Percentiles rank a stretch among this genome's conserved stretches.
These are phyloP conservation scores for Hestina assimilis DNA, from an alignment of 1,140 invertebrate genomes.

Conservation along the genomic window DNA sequence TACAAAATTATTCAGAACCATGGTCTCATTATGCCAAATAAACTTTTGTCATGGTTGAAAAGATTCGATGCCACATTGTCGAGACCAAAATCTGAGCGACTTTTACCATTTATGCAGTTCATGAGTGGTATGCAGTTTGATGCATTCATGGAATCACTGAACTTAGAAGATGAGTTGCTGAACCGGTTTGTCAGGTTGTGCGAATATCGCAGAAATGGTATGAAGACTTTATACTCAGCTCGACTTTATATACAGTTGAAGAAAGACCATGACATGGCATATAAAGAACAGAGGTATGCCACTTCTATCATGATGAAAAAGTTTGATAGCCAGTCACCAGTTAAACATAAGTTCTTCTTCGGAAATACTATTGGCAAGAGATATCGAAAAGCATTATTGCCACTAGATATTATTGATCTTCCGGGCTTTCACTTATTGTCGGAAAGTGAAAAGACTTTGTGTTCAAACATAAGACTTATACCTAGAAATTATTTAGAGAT, in stretches of 20 bases:
- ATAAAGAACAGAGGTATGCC: conserved; percentile 77
- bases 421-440: conserved; percentile 89
- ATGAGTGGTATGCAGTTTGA: conserved; percentile 87
- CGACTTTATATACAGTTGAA: conserved; percentile 83
- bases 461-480: conserved; percentile 85
- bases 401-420: conserved; percentile 87
- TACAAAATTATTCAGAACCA: conserved; percentile 87
- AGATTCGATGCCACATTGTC: conserved; percentile 83
- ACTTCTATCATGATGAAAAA: conserved; percentile 62
- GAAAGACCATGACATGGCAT: conserved; percentile 79
- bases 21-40: conserved; percentile 87
- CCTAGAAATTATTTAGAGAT: conserved; percentile 89
- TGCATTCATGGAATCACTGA: conserved; percentile 86
- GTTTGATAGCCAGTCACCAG: conserved; percentile 54
- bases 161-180: conserved; percentile 84
- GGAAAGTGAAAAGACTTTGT: conserved; percentile 85
- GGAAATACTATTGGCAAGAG: conserved; percentile 32
- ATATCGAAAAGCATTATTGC: conserved; percentile 59
- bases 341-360: conserved; percentile 36
- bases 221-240: conserved; percentile 83
- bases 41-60: conserved; percentile 80
- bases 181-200: conserved; percentile 82
- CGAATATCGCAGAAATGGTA: conserved; percentile 85
- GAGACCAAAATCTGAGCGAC: conserved; percentile 80
- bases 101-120: conserved; percentile 87